phyloP scores from a whole-genome alignment of 2,888 invertebrate species.

The Ypsolopha sequella region DNA sequence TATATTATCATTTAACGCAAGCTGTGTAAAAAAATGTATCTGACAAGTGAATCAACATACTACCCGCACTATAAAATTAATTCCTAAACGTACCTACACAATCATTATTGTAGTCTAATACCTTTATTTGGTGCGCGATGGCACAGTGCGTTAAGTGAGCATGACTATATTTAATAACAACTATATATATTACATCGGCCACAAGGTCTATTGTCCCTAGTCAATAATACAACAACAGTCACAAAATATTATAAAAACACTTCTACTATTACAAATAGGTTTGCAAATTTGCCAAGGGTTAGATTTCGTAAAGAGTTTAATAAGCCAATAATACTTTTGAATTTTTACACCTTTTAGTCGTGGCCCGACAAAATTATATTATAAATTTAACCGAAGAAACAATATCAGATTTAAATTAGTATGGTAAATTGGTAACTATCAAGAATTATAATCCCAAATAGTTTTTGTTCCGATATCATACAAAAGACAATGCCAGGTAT shows the following conservation, averaged over 20 bases:
- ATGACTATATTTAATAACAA: constrained; percentile 9
- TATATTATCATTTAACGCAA: too few species aligned
- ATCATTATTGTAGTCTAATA: too few species aligned
- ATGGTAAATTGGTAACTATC: neutral
- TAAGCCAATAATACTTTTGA: neutral
- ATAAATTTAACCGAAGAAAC: neutral
- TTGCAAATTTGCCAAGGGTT: neutral
- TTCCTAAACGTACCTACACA: constrained; percentile 16
- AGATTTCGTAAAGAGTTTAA: neutral
- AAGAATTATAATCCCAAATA: neutral
- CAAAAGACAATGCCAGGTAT: neutral
- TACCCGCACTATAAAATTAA: constrained; percentile 21
- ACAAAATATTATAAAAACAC: neutral
- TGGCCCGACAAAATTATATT: neutral
- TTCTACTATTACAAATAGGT: neutral
- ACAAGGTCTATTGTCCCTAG: neutral
- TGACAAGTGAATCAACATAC: constrained; percentile 11
- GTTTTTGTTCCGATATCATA: neutral
- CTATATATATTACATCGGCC: constrained; percentile 1
- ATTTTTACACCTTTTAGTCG: neutral
- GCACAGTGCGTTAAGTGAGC: constrained; percentile 23
- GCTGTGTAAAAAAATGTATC: constrained; percentile 4
- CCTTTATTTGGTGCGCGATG: constrained; percentile 36
- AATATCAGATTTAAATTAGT: neutral
- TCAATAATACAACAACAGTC: neutral